These are phyloP conservation scores for Onychostoma macrolepis DNA, from an alignment of 2,113 vertebrate genomes.

Conservation along the genomic window DNA sequence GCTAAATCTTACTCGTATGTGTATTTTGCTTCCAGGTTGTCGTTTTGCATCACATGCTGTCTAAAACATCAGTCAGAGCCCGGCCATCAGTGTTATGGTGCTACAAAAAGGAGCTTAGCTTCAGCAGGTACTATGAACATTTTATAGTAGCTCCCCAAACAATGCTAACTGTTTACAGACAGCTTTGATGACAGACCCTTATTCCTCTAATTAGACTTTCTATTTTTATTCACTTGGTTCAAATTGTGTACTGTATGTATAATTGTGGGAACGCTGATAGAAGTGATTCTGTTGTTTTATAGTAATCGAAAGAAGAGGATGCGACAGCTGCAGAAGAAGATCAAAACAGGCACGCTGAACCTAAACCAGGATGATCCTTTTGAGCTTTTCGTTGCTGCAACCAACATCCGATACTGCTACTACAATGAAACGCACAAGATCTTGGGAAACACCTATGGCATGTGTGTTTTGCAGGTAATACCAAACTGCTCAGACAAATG, in stretches of 20 bases:
- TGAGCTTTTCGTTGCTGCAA: constrained; percentile 93
- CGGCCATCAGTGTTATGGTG: constrained; percentile 96
- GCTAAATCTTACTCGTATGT: not conserved
- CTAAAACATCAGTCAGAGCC: constrained; percentile 90
- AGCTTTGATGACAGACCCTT: not conserved
- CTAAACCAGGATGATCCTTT: constrained; percentile 95
- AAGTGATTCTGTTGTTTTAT: constrained; percentile 59
- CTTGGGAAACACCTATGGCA: constrained; percentile 94
- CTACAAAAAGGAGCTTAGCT: constrained; percentile 96
- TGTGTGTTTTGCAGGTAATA: constrained; percentile 93
- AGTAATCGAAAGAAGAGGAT: constrained; percentile 97
- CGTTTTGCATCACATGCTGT: constrained; percentile 98
- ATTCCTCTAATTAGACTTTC: not conserved
- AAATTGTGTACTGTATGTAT: not conserved
- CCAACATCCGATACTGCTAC: constrained; percentile 98
- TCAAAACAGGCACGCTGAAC: constrained; percentile 90
- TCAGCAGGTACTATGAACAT: constrained; percentile 85
- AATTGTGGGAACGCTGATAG: not conserved
- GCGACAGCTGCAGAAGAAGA: constrained; percentile 96
- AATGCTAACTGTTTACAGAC: not conserved
- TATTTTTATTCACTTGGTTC: not conserved
- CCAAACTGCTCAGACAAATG: not conserved
- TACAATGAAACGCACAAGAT: constrained; percentile 98
- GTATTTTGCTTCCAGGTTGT: constrained; percentile 82
- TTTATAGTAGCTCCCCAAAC: not conserved